Evolutionary conservation across 2,888 invertebrate genomes (phyloP), one percentile per base, ranked within the genome.

Genomic region (Lobophora halterata): DNA sequence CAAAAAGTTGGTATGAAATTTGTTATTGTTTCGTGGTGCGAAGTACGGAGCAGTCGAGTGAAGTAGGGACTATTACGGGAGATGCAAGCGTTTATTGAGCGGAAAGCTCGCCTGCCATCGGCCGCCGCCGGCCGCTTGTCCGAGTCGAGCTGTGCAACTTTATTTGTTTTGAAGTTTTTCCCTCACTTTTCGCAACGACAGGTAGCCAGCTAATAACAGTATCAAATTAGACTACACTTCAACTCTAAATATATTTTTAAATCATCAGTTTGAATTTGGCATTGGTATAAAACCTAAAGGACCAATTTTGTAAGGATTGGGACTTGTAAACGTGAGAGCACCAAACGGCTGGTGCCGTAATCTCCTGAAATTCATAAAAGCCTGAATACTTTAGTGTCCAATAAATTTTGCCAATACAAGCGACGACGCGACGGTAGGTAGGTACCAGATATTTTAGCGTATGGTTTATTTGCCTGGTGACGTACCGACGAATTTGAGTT

Each of bases 381-480:
- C 65, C 66, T 76, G 74, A 79, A 81, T 79, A 74, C 61, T 79
- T 79, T 79, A 81, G 71, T 78, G 62, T 68, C 68, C 69, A 74
- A 69, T 80, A 79, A 79, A 78, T 79, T 76, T 71, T 70, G 60
- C 65, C 74, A 74, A 79, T 78, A 76, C 71, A 71, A 58, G 53
- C 61, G 55, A 53, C 64, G 62, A 61, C 56, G 61, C n/a, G n/a
- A n/a, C n/a, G n/a, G n/a, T n/a, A n/a, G n/a, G n/a, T n/a, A n/a
- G n/a, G 48, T 31, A 51, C 49, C 49, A 58, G 62, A 65, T 69
- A 61, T 64, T 66, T 66, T 54, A 56, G 60, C 39, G 50, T 60
- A 63, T 52, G 55, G 55, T 48, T 50, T 53, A 59, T 60, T 54
- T 55, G 52, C 49, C 25, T 17, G n/a, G 16, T 24, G 36, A 32